Evolutionary conservation across 2,888 invertebrate species (phyloP).

Genomic region (Conus canariensis): DNA sequence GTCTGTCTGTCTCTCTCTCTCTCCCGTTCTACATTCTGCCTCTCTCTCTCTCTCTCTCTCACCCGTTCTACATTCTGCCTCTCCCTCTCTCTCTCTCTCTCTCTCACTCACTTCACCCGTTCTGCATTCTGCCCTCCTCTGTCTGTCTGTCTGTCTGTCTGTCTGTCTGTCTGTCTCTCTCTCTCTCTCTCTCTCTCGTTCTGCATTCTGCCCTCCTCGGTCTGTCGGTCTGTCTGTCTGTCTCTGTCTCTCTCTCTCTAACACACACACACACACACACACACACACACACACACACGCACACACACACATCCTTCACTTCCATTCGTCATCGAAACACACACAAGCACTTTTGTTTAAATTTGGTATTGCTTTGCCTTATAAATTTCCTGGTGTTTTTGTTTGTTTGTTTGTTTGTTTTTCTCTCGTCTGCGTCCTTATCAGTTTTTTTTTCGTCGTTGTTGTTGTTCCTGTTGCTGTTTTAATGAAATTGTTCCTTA

Average conservation of each 20-base stretch:
- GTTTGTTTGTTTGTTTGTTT: too few relatives aligned
- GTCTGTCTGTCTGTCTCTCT: constrained; percentile 3
- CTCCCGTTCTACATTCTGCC: neutral
- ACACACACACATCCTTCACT: too few relatives aligned
- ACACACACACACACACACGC: too few relatives aligned
- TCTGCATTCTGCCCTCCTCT: neutral
- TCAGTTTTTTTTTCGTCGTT: too few relatives aligned
- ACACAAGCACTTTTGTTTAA: too few relatives aligned
- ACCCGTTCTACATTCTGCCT: neutral
- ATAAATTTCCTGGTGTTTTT: too few relatives aligned
- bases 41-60: neutral
- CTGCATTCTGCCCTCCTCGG: neutral
- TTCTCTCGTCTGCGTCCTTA: too few relatives aligned
- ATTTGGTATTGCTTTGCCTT: too few relatives aligned
- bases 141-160: constrained; percentile 15
- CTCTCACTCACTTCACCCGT: neutral
- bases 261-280: too few relatives aligned
- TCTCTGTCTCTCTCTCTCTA: neutral
- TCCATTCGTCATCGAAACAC: too few relatives aligned
- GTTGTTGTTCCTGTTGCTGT: too few relatives aligned
- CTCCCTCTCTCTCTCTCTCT: neutral
- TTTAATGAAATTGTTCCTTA: too few relatives aligned
- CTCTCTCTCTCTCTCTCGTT: neutral
- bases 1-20: constrained; percentile 11
- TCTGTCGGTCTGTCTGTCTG: neutral